phyloP scores from a whole-genome alignment of 2,797 vertebrate species.

The Coracias cyanogaster region DNA sequence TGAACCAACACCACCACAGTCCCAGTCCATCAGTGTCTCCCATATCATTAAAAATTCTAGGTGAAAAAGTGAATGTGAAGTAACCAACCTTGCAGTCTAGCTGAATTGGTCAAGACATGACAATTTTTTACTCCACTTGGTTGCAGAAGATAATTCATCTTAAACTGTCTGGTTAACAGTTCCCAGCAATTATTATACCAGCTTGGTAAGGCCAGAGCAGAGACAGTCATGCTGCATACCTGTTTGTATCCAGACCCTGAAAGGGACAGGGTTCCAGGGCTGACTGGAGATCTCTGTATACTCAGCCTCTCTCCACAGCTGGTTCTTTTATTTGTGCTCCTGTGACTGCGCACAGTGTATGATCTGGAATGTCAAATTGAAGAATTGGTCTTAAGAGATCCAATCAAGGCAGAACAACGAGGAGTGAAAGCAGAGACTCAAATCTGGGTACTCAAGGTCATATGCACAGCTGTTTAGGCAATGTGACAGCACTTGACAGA shows the following conservation, averaged over 20 bases:
- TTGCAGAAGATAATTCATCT: not conserved
- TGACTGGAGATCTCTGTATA: not conserved
- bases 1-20: not conserved
- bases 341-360: not conserved
- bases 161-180: not conserved
- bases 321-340: not conserved
- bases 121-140: not conserved
- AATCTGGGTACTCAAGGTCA: slow-evolving; percentile 60
- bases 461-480: slow-evolving; percentile 10
- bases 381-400: not conserved
- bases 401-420: not conserved
- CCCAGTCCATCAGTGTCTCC: not conserved
- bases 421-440: not conserved
- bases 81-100: not conserved
- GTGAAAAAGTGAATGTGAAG: not conserved
- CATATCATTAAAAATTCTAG: not conserved
- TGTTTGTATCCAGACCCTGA: not conserved
- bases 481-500: slow-evolving; percentile 52
- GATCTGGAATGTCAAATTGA: not conserved
- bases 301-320: not conserved
- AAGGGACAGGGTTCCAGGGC: not conserved
- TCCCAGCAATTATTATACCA: not conserved
- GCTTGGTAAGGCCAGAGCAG: not conserved
- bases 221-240: not conserved
- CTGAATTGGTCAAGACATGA: not conserved